These are phyloP conservation scores for Scolanthus callimorphus DNA, from an alignment of 92 coral and sea anemone genomes.

Conservation along the genomic window DNA sequence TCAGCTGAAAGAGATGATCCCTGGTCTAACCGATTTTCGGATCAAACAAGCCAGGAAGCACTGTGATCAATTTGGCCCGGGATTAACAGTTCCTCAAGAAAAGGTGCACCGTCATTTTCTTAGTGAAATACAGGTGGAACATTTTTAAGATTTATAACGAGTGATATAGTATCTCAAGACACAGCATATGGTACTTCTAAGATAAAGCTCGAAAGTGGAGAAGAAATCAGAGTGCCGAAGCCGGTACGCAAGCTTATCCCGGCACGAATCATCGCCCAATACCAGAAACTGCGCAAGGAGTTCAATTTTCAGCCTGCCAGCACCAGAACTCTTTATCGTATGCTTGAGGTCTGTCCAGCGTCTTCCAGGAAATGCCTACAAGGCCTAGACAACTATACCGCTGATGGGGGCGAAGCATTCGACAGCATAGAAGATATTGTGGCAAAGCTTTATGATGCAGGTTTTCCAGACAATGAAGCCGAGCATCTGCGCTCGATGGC, in stretches of 20 bases:
- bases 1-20: slow-evolving; percentile 8
- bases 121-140: slow-evolving; percentile 8
- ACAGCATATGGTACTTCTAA: slow-evolving; percentile 40
- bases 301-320: slow-evolving; percentile 20
- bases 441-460: slow-evolving; percentile 14
- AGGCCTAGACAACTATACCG: slow-evolving; percentile 33
- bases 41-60: slow-evolving; percentile 11
- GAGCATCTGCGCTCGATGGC: slow-evolving; percentile 9
- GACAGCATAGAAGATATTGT: slow-evolving; percentile 24
- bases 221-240: slow-evolving; percentile 27
- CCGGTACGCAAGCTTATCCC: slow-evolving; percentile 37
- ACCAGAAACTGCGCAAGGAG: slow-evolving; percentile 30
- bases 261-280: slow-evolving; percentile 27
- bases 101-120: slow-evolving; percentile 8
- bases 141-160: slow-evolving; percentile 37
- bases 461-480: slow-evolving; percentile 9
- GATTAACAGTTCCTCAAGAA: slow-evolving; percentile 6
- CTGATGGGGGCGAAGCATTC: slow-evolving; percentile 25
- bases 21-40: slow-evolving; percentile 16
- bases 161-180: slow-evolving; percentile 30
- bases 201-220: slow-evolving; percentile 10
- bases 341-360: slow-evolving; percentile 25
- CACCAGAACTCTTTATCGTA: slow-evolving; percentile 28
- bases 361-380: slow-evolving; percentile 40
- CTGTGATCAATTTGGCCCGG: slow-evolving; percentile 7